A percentile compares a stretch with the other conserved stretches of the same genome.
Conservation (phyloP, 1,140 invertebrate genomes). For the Harpegnathos saltator region DNA sequence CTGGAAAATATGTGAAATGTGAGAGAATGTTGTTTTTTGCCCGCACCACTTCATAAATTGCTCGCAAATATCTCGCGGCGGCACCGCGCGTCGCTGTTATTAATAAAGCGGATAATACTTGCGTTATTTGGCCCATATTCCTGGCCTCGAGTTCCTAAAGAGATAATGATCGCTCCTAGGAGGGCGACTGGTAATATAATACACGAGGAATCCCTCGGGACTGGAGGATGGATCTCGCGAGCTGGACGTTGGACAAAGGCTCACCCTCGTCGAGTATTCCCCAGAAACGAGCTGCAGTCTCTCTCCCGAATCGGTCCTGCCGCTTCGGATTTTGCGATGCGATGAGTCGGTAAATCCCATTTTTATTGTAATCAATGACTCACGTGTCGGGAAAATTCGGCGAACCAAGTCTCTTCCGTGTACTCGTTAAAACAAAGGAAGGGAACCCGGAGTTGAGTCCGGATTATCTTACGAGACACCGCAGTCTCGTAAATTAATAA, state of each 20-base stretch:
- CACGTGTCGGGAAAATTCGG: constrained; percentile 19
- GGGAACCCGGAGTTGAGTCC: not conserved
- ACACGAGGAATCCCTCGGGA: constrained; percentile 79
- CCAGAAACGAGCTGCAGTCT: constrained; percentile 43
- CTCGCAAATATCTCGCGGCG: not conserved
- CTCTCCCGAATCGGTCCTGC: constrained; percentile 21
- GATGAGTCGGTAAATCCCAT: constrained; percentile 57
- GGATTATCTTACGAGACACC: not conserved
- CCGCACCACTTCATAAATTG: not conserved
- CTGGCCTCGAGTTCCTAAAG: constrained; percentile 73
- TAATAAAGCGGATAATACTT: constrained; percentile 56
- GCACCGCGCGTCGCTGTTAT: constrained; percentile 59
- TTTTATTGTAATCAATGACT: constrained; percentile 61
- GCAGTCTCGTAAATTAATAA: too few relatives aligned
- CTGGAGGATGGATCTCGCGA: constrained; percentile 52
- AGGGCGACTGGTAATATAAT: constrained; percentile 80
- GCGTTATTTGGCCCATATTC: constrained; percentile 71
- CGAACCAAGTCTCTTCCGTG: not conserved
- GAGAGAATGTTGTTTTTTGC: not conserved
- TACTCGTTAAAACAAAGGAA: constrained; percentile 2
- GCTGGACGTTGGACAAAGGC: constrained; percentile 60
- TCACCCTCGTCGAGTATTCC: constrained; percentile 50
- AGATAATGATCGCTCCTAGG: constrained; percentile 81
- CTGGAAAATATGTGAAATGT: not conserved
- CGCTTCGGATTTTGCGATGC: constrained; percentile 59